Base-by-base conservation (phyloP, 2,888 invertebrate genomes). In the Macrosiphum euphorbiae region DNA sequence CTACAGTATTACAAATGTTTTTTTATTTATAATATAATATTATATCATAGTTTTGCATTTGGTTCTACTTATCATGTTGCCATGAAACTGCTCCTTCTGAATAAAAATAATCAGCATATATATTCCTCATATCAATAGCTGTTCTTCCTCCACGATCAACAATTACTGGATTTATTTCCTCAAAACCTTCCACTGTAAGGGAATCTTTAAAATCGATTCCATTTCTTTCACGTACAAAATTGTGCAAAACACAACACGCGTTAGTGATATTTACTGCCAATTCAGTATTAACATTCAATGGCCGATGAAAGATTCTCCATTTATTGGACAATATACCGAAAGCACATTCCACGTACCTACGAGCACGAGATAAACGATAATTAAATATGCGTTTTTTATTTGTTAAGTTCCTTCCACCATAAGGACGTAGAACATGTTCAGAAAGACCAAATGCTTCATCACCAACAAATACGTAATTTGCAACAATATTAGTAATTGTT, bases 331-430 rank as follows among this genome's bases (percentile, higher is more conserved):
- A 47, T 44, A 95, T 94, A 86, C 95, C 95, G 94, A 95, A 95
- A 20, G 95, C 84, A 90, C 95, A 95, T 94, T 95, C 95, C 50
- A 95, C 94, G 91, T 95, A 95, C n/a, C 95, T 94, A 47, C 94
- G 55, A 13, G 94, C 95, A 78, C 95, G 94, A 61, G 95, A 94
- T 47, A 95, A 93, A 90, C 95, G 88, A 94, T 95, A 95, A 91
- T 95, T 95, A 78, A 95, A 95, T 26, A 95, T 92, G 87, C 92
- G 94, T 94, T 95, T 94, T 58, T 52, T 52, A 52, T 16, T 52
- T 52, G 52, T 52, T 16, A 16, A 52, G 52, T 52, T 52, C 16
- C 52, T 52, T 52, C 52, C 52, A 16, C 52, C 52, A 52, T 52
- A 52, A 52, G 52, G 52, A 52, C 52, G 94, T 78, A 94, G 85